Conservation (phyloP, 2,113 vertebrate species). For the Cynoglossus semilaevis region DNA sequence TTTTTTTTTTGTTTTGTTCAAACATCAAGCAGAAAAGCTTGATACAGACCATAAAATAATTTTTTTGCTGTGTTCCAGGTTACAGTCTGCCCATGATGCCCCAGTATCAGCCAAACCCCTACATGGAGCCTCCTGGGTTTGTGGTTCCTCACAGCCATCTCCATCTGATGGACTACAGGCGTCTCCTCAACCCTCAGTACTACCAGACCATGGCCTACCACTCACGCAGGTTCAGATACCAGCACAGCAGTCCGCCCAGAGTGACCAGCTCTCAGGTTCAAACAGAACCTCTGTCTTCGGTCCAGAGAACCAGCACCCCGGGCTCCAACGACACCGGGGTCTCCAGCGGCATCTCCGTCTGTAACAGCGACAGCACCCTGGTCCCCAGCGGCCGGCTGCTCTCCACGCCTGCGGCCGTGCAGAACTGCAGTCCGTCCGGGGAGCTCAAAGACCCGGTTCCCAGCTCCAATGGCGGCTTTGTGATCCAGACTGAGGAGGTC, state of each 20-base stretch:
- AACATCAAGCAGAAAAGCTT: too few relatives aligned
- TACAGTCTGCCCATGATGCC: constrained; percentile 69
- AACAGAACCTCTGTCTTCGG: constrained; percentile 61
- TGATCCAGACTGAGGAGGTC: constrained; percentile 74
- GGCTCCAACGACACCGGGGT: background rate
- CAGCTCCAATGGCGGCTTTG: constrained; percentile 52
- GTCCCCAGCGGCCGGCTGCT: background rate
- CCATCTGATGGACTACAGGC: constrained; percentile 76
- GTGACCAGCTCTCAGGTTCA: constrained; percentile 73
- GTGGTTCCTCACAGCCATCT: constrained; percentile 72
- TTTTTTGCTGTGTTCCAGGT: too few relatives aligned
- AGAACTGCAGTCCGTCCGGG: constrained; percentile 8
- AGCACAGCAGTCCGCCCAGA: constrained; percentile 48
- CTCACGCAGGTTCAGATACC: constrained; percentile 68
- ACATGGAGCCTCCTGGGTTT: constrained; percentile 72
- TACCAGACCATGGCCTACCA: constrained; percentile 76
- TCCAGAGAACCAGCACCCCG: constrained; percentile 9
- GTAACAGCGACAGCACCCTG: background rate
- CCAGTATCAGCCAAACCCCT: constrained; percentile 62
- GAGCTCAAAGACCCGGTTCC: background rate
- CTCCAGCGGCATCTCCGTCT: background rate
- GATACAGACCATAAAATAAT: too few relatives aligned
- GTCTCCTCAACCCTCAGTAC: constrained; percentile 69
- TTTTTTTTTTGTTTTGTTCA: too few relatives aligned
- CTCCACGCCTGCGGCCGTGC: constrained; percentile 7